Conservation (phyloP, 2,113 vertebrate species). For the Aspiorhynchus laticeps region DNA sequence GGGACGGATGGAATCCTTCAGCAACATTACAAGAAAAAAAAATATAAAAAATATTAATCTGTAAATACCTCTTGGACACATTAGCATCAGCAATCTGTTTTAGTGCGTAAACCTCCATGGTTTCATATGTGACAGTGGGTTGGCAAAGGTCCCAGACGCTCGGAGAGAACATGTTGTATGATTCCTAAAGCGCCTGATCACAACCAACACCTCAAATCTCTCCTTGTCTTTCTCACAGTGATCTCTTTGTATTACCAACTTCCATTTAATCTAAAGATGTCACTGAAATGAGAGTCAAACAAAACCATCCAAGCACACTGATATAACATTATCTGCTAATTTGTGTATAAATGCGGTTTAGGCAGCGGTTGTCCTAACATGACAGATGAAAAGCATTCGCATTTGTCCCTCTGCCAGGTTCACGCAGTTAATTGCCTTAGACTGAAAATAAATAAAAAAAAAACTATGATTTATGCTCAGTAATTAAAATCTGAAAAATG, state of each 20-base stretch:
- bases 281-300: not conserved
- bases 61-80: not conserved
- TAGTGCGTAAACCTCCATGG: not conserved
- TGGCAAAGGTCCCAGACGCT: not conserved
- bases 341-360: constrained; percentile 20
- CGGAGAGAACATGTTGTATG: constrained; percentile 2
- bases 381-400: not conserved
- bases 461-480: not conserved
- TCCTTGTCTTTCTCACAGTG: not conserved
- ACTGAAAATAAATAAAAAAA: not conserved
- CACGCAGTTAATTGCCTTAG: not conserved
- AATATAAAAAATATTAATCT: constrained; percentile 10
- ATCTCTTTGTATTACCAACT: not conserved
- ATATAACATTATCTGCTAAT: not conserved
- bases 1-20: not conserved
- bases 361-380: constrained; percentile 15
- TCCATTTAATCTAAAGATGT: not conserved
- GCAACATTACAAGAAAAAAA: too few species aligned
- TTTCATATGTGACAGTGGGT: not conserved
- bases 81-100: not conserved
- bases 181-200: not conserved
- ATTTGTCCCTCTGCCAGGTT: not conserved
- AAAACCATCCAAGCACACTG: constrained; percentile 13
- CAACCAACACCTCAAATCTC: too few species aligned
- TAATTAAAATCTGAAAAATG: not conserved